A percentile compares a stretch with the other conserved stretches of the same genome.
Evolutionary conservation across 2,888 invertebrate species (phyloP).

Genomic region (Drosophila falleni): DNA sequence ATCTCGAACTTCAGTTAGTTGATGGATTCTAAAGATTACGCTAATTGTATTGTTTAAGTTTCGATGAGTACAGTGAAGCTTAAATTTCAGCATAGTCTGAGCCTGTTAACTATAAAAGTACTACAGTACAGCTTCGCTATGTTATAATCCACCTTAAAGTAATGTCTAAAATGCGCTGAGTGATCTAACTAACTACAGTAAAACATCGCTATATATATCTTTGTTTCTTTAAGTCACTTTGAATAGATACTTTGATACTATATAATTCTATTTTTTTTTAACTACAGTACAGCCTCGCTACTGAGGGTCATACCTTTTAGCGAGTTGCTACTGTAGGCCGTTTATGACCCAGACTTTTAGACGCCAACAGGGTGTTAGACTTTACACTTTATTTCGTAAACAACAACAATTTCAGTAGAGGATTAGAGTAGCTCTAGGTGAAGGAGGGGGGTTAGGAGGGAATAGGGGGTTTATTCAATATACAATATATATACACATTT

Average conservation of each 20-base stretch:
- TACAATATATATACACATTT: conserved; percentile 56
- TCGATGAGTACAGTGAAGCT: not conserved
- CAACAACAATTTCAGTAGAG: conserved; percentile 51
- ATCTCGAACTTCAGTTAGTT: not conserved
- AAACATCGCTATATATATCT: not conserved
- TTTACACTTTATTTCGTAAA: conserved; percentile 74
- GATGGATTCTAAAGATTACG: not conserved
- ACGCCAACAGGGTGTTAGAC: conserved; percentile 51
- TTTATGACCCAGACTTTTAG: conserved; percentile 2
- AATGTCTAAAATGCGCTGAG: too few species aligned
- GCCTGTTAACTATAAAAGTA: too few species aligned
- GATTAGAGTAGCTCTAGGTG: conserved; percentile 17
- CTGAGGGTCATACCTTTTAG: not conserved
- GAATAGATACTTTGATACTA: not conserved
- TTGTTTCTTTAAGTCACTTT: not conserved
- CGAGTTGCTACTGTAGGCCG: not conserved
- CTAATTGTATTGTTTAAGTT: not conserved
- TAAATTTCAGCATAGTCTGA: too few species aligned
- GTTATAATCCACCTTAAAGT: not conserved
- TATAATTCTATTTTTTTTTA: not conserved
- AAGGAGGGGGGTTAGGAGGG: not conserved
- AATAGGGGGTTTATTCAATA: not conserved
- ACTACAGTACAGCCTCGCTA: not conserved
- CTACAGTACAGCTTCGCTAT: not conserved
- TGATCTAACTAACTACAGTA: not conserved